phyloP scores from a whole-genome alignment of 2,797 vertebrate genomes.

The Chaenodraco wilsoni region DNA sequence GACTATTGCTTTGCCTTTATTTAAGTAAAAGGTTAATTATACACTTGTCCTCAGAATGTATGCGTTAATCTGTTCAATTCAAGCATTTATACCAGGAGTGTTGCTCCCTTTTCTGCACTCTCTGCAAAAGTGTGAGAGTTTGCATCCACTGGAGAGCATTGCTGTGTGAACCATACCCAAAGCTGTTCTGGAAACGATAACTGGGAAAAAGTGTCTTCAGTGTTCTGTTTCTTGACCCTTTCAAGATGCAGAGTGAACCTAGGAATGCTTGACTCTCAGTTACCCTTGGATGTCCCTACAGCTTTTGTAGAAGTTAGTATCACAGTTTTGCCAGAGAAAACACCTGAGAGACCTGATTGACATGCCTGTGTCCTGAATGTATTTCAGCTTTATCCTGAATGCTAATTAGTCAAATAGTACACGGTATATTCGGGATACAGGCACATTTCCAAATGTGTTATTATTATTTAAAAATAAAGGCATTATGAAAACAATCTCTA shows the following conservation, averaged over 20 bases:
- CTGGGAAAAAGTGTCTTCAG: neutral
- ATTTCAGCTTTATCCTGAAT: neutral
- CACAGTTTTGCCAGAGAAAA: neutral
- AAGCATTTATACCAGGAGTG: conserved; percentile 25
- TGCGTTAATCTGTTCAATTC: conserved; percentile 19
- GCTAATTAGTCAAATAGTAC: neutral
- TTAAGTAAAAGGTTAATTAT: conserved; percentile 46
- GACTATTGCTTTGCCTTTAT: conserved; percentile 31
- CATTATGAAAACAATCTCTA: neutral
- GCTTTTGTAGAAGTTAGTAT: conserved; percentile 13
- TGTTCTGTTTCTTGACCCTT: conserved; percentile 51
- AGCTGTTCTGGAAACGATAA: conserved; percentile 66
- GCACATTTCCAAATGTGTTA: neutral
- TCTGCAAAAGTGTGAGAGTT: conserved; percentile 1
- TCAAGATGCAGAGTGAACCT: conserved; percentile 60
- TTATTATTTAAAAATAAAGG: neutral
- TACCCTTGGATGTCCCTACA: conserved; percentile 16
- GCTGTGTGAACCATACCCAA: conserved; percentile 37
- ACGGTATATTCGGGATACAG: too few species aligned
- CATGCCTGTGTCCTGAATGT: neutral
- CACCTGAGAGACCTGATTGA: neutral
- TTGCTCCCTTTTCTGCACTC: neutral
- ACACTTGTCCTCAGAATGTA: conserved; percentile 23
- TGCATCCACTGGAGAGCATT: conserved; percentile 31
- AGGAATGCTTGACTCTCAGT: conserved; percentile 5